Evolutionary conservation across 2,113 vertebrate species (phyloP).

Genomic region (Sula dactylatra): DNA sequence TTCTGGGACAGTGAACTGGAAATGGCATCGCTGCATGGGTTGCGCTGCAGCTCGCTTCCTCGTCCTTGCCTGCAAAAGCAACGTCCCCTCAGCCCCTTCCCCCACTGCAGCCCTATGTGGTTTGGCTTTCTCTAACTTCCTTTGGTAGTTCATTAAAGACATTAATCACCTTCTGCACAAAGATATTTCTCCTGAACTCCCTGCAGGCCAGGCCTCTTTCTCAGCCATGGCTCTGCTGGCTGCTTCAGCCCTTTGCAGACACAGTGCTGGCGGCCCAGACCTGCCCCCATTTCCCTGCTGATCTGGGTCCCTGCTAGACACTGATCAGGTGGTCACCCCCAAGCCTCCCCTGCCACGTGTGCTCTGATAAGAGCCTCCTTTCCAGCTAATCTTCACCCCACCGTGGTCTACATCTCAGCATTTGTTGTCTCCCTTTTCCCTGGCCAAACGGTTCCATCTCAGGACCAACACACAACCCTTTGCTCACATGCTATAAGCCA

Average conservation of each 20-base stretch:
- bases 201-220: constrained; percentile 26
- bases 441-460: too few species aligned
- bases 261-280: not conserved
- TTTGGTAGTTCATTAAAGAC: constrained; percentile 18
- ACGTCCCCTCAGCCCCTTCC: not conserved
- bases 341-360: fast-evolving
- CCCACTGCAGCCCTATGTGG: not conserved
- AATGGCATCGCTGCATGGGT: not conserved
- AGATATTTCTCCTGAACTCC: constrained; percentile 29
- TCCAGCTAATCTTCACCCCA: not conserved
- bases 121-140: constrained; percentile 34
- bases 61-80: not conserved
- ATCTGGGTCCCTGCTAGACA: too few species aligned
- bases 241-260: not conserved
- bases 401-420: not conserved
- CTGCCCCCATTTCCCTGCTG: not conserved
- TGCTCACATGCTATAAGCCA: fast-evolving
- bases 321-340: fast-evolving
- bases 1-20: constrained; percentile 38
- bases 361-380: not conserved
- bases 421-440: not conserved
- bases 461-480: fast-evolving
- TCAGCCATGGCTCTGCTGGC: not conserved
- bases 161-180: constrained; percentile 35
- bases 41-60: not conserved